Evolutionary conservation across 1,140 invertebrate genomes (phyloP).

Genomic region (Apocrypta bakeri): DNA sequence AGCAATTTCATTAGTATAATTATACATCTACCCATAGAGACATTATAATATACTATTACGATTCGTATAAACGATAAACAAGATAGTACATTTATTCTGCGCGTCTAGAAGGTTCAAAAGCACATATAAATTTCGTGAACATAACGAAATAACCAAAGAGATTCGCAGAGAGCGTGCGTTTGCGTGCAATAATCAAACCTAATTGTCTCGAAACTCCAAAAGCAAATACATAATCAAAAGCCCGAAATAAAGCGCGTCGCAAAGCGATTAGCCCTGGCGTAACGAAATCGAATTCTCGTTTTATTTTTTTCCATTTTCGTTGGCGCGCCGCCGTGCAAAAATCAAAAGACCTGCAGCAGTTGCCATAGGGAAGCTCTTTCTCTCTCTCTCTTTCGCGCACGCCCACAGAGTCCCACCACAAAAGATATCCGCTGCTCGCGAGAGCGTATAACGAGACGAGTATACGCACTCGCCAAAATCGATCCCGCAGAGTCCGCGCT

Average conservation of each 20-base stretch:
- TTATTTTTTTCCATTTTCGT: constrained; percentile 54
- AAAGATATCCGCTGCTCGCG: constrained; percentile 70
- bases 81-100: no score
- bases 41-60: no score
- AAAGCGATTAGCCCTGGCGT: not conserved
- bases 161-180: no score
- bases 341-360: constrained; percentile 54
- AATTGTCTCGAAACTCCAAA: no score
- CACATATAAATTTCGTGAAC: no score
- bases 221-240: not conserved
- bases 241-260: not conserved
- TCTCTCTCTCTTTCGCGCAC: constrained; percentile 64
- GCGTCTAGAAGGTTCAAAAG: no score
- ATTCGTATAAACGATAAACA: no score
- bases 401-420: constrained; percentile 71
- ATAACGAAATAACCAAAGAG: constrained; percentile 6
- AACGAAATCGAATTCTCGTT: constrained; percentile 50
- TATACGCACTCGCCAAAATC: constrained; percentile 70
- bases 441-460: constrained; percentile 68
- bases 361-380: constrained; percentile 54
- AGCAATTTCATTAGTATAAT: no score
- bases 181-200: no score
- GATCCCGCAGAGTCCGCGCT: constrained; percentile 63
- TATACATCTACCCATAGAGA: no score
- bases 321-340: constrained; percentile 48